Percentiles rank a stretch among this genome's conserved stretches.
phyloP scores from a whole-genome alignment of 2,888 invertebrate genomes.

The Drosophila phalerata region DNA sequence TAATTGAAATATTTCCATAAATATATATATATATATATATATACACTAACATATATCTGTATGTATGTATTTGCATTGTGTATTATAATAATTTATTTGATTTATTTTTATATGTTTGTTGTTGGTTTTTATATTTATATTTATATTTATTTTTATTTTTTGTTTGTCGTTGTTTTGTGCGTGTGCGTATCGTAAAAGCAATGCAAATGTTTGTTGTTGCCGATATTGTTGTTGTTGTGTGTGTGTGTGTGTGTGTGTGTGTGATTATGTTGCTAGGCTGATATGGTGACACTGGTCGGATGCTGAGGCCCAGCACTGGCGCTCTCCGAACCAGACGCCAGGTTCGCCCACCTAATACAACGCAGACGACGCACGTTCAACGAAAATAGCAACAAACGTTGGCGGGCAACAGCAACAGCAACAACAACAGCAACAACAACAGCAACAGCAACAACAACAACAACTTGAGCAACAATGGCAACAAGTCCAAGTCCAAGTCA shows the following conservation, averaged over 20 bases:
- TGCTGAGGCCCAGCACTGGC: constrained; percentile 42
- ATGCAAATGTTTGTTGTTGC: constrained; percentile 44
- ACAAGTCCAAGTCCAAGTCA: constrained; percentile 72
- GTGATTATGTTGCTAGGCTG: constrained; percentile 35
- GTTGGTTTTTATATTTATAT: too few relatives aligned
- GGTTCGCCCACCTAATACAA: constrained; percentile 74
- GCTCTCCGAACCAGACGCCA: constrained; percentile 51
- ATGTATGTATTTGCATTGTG: neutral
- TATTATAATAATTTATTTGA: constrained; percentile 34
- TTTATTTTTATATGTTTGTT: constrained; percentile 24
- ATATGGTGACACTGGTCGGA: constrained; percentile 19
- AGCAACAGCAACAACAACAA: constrained; percentile 9
- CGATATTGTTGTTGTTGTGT: constrained; percentile 21
- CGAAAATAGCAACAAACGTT: constrained; percentile 52
- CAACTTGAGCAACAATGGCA: constrained; percentile 25
- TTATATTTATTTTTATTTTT: constrained; percentile 15
- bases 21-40: neutral
- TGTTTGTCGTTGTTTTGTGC: constrained; percentile 41
- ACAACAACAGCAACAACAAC: neutral
- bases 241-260: constrained; percentile 21
- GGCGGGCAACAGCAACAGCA: constrained; percentile 41
- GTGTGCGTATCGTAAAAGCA: constrained; percentile 55
- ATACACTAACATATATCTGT: too few relatives aligned
- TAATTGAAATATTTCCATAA: constrained; percentile 24
- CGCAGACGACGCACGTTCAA: constrained; percentile 43